phyloP scores from a whole-genome alignment of 2,113 vertebrate species.

The Mustelus asterias region DNA sequence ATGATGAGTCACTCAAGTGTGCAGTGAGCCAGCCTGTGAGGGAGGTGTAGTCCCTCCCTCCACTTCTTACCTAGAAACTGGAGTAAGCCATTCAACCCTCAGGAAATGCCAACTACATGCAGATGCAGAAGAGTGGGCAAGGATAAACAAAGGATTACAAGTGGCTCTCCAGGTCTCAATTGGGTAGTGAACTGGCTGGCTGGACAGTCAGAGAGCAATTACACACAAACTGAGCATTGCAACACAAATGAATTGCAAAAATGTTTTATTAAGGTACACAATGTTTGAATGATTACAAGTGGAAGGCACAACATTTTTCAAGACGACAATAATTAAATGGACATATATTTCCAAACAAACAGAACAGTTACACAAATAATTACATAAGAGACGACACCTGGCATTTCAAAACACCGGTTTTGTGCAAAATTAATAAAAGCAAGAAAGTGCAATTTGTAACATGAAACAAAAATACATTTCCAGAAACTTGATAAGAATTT shows the following conservation, averaged over 20 bases:
- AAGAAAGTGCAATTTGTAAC: slow-evolving; percentile 27
- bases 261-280: slow-evolving; percentile 30
- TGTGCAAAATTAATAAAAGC: slow-evolving; percentile 32
- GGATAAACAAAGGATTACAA: background rate
- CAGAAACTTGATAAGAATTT: background rate
- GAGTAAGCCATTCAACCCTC: too few species aligned
- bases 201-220: background rate
- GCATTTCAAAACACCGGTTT: slow-evolving; percentile 10
- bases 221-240: background rate
- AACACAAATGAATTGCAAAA: slow-evolving; percentile 2
- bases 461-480: background rate
- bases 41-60: too few species aligned
- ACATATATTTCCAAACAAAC: background rate
- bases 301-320: slow-evolving; percentile 36
- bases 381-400: background rate
- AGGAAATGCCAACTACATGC: background rate
- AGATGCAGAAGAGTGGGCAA: background rate
- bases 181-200: background rate
- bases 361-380: slow-evolving; percentile 23
- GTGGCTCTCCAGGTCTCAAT: background rate
- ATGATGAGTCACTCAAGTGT: too few species aligned
- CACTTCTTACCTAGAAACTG: too few species aligned
- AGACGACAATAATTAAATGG: slow-evolving; percentile 20
- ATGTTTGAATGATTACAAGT: slow-evolving; percentile 31
- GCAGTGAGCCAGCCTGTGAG: too few species aligned